Evolutionary conservation across 2,113 vertebrate genomes (phyloP), one percentile per base, ranked within the genome.

Genomic region (Ammospiza caudacuta): DNA sequence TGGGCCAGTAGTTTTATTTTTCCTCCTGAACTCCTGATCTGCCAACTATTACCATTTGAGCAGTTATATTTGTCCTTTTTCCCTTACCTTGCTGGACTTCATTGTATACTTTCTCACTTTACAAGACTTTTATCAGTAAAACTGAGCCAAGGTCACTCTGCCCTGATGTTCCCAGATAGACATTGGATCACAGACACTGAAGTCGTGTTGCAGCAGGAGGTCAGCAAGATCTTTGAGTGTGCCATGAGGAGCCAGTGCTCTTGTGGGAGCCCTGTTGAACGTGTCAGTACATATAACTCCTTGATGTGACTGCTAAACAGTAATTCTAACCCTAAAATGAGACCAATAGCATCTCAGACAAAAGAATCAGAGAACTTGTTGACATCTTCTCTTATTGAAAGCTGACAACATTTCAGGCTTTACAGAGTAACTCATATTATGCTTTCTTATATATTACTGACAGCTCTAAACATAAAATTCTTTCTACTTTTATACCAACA

Each of bases 261-360:
- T 49, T 5, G 2, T 54, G 47, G 54, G 29, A 83, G 19, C 27
- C 20, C 12, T 73, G 23, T 61, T 0, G 3, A 55, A 73, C 0
- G 0, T 67, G 22, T 77, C 54, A 47, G 41, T 52, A 39, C 15
- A n/a, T 57, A 12, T 1, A 87, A 41, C 33, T 87, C 19, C 24
- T 80, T 5, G 1, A 59, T 49, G 22, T 55, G 28, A 55, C 46
- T 51, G 29, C 39, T 73, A n/a, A 89, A 72, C 22, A 41, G 15
- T 72, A 63, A 59, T 83, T 86, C 33, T 67, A 72, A 72, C 19
- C n/a, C 27, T 79, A 79, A 75, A 75, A 62, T 24, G 67, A 72
- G 52, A 72, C 15, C 18, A 68, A 29, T 6, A 64, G 6, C 1
- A 1, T 49, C 37, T 58, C 24, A 61, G 28, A 46, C 5, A 28